Percentiles rank a stretch among this genome's conserved stretches.
These are phyloP conservation scores for Acyrthosiphon pisum DNA, from an alignment of 1,140 invertebrate species.

Conservation along the genomic window DNA sequence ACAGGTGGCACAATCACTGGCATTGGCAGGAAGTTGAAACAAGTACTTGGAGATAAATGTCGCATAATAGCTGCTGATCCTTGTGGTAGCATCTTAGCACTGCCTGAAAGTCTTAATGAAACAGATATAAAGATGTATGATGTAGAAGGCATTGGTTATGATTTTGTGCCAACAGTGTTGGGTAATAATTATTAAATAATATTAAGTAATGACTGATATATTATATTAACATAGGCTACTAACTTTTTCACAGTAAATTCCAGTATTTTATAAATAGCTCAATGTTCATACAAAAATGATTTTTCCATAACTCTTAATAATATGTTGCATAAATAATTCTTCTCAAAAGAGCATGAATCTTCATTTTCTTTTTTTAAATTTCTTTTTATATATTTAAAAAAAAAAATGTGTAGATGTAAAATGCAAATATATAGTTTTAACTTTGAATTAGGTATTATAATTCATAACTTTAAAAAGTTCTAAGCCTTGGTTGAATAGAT, in stretches of 20 bases:
- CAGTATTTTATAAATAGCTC: not conserved
- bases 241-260: not conserved
- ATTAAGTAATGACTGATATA: not conserved
- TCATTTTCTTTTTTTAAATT: too few relatives aligned
- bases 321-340: too few relatives aligned
- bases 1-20: conserved; percentile 91
- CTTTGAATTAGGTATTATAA: too few relatives aligned
- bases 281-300: not conserved
- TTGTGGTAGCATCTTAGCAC: conserved; percentile 83
- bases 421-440: too few relatives aligned
- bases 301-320: too few relatives aligned
- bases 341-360: too few relatives aligned
- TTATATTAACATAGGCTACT: not conserved
- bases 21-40: conserved; percentile 82
- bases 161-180: conserved; percentile 93
- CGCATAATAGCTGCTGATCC: conserved; percentile 88
- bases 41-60: conserved; percentile 74
- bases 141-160: conserved; percentile 88
- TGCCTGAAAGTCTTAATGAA: conserved; percentile 74
- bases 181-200: conserved; percentile 64
- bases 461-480: too few relatives aligned
- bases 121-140: conserved; percentile 77
- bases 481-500: too few relatives aligned
- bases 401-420: too few relatives aligned
- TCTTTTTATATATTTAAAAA: too few relatives aligned